These are phyloP conservation scores for Illadopsis cleaveri DNA, from an alignment of 2,113 vertebrate genomes.

Conservation along the genomic window DNA sequence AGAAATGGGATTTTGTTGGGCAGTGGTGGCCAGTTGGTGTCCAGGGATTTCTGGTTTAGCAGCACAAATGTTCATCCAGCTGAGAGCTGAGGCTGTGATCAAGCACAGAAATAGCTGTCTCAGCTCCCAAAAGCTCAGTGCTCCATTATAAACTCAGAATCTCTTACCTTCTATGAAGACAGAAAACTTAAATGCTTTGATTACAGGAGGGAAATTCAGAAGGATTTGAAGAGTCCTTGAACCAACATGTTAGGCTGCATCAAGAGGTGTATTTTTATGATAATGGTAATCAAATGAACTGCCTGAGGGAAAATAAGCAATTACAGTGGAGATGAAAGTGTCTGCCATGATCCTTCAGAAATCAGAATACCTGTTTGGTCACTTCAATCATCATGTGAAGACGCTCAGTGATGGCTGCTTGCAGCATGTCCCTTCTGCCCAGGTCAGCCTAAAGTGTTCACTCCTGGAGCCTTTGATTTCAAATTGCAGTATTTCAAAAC, in stretches of 20 bases:
- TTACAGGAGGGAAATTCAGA: not conserved
- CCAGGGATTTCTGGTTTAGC: not conserved
- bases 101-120: not conserved
- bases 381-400: not conserved
- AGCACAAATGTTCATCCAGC: not conserved
- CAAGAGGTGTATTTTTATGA: conserved; percentile 22
- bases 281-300: conserved; percentile 29
- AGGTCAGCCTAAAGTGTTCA: not conserved
- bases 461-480: not conserved
- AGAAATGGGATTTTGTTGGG: not conserved
- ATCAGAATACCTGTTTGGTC: conserved; percentile 35
- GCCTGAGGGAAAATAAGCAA: conserved; percentile 3
- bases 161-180: not conserved
- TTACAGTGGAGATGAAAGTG: conserved; percentile 34
- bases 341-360: conserved; percentile 29
- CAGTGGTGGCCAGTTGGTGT: not conserved
- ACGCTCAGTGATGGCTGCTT: not conserved
- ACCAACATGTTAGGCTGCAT: conserved; percentile 14
- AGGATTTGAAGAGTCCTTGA: conserved; percentile 27
- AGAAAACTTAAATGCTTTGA: not conserved
- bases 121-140: not conserved
- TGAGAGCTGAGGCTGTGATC: not conserved
- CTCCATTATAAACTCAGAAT: not conserved
- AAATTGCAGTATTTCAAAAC: not conserved
- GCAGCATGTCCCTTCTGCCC: not conserved